These are phyloP conservation scores for Petrosia ficiformis DNA, from an alignment of 37 sponge, comb jelly and placozoan genomes.

Conservation along the genomic window DNA sequence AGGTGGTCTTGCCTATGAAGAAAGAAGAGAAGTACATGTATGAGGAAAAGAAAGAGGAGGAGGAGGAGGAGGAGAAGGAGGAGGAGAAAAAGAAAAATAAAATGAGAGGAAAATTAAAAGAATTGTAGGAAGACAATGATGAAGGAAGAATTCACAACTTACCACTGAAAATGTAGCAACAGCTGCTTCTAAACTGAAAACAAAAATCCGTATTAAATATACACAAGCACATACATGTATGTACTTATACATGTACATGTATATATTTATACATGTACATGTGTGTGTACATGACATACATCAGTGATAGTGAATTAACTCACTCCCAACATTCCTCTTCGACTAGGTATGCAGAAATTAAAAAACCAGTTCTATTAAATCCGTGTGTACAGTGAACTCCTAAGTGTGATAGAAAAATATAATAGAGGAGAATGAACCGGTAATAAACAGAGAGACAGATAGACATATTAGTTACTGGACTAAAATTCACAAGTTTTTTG, in stretches of 20 bases:
- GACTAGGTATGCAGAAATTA: slow-evolving; percentile 79
- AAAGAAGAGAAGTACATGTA: not conserved
- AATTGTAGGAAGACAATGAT: not conserved
- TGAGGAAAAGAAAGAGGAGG: not conserved
- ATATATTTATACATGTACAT: too few species aligned
- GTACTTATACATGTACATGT: too few species aligned
- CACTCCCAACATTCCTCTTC: slow-evolving; percentile 85
- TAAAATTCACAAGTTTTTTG: not conserved
- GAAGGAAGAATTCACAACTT: slow-evolving; percentile 23
- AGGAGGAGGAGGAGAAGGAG: not conserved
- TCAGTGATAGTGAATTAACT: not conserved
- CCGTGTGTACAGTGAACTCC: slow-evolving; percentile 99
- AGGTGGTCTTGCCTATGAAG: slow-evolving; percentile 65
- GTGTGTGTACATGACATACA: not conserved
- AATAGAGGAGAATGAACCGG: not conserved
- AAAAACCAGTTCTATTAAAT: slow-evolving; percentile 97
- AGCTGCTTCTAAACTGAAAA: slow-evolving; percentile 69
- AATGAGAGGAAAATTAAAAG: not conserved
- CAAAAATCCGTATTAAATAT: not conserved
- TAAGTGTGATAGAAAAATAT: not conserved
- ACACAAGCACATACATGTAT: too few species aligned
- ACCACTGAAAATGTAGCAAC: slow-evolving; percentile 49
- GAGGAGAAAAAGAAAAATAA: not conserved
- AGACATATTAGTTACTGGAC: not conserved
- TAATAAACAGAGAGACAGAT: too few species aligned